Conservation (phyloP, 2,888 invertebrate species). For the Sepioteuthis lessoniana region DNA sequence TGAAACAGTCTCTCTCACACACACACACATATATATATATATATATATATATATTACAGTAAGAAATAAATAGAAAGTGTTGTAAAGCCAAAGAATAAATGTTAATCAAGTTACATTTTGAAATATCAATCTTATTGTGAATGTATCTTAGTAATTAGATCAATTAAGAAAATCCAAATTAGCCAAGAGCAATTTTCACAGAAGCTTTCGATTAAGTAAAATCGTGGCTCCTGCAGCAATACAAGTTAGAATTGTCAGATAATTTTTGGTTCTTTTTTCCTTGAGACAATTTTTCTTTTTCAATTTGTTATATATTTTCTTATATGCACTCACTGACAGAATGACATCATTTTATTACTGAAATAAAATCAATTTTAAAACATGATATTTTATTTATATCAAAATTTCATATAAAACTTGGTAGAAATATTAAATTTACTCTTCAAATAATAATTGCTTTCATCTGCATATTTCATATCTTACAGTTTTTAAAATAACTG, state of each 20-base stretch:
- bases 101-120: neutral
- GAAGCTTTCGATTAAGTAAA: neutral
- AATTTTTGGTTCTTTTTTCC: neutral
- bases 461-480: too few species aligned
- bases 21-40: too few species aligned
- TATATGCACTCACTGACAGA: neutral
- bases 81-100: neutral
- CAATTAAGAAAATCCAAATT: neutral
- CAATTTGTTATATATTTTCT: neutral
- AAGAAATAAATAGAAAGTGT: neutral
- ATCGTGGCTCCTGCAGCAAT: neutral
- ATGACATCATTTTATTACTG: neutral
- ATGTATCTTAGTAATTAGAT: neutral
- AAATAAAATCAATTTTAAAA: neutral
- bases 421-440: too few species aligned
- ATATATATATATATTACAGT: too few species aligned
- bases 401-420: neutral
- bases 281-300: neutral
- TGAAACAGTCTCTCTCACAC: too few species aligned
- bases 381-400: neutral
- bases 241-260: neutral
- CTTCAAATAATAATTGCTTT: too few species aligned
- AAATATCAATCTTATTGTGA: slow-evolving; percentile 17
- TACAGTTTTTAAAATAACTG: too few species aligned
- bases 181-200: neutral